Evolutionary conservation across 2,797 vertebrate genomes (phyloP).

Genomic region (Pseudotriccus pelzelni): DNA sequence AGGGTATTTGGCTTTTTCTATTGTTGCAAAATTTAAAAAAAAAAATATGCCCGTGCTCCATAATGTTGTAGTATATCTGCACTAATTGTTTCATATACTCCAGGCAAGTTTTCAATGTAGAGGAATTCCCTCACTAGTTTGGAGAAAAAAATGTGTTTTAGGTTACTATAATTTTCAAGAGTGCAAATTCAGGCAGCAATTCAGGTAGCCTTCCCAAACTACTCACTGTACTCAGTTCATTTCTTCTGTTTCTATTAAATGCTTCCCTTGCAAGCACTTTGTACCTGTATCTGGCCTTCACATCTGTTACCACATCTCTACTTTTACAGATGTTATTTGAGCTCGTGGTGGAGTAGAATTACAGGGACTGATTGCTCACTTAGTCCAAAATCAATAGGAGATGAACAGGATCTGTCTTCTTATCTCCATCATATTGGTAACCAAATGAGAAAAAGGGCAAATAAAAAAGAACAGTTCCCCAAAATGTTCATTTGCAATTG

Average conservation of each 20-base stretch:
- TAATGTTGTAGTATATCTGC: constrained; percentile 49
- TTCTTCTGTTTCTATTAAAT: constrained; percentile 24
- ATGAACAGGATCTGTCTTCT: background rate
- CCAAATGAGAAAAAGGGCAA: constrained; percentile 2
- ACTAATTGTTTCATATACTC: constrained; percentile 57
- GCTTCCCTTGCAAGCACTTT: background rate
- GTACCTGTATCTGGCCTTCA: background rate
- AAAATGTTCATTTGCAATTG: background rate
- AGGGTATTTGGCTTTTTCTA: constrained; percentile 68
- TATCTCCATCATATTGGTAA: constrained; percentile 24
- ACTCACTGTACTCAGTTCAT: background rate
- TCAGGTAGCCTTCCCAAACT: background rate
- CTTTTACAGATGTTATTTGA: constrained; percentile 30
- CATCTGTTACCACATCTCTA: background rate
- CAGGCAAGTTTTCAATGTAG: background rate
- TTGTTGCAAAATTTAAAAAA: constrained; percentile 58
- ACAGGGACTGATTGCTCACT: constrained; percentile 13
- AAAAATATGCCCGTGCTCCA: constrained; percentile 1
- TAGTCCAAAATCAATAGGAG: constrained; percentile 46
- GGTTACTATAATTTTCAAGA: background rate
- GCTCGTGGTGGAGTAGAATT: background rate
- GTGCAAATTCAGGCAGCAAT: background rate
- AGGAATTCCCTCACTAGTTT: background rate
- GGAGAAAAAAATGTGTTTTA: constrained; percentile 18
- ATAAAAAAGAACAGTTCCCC: background rate